A percentile compares a stretch with the other conserved stretches of the same genome.
phyloP scores from a whole-genome alignment of 2,113 vertebrate species.

The Macaca nemestrina region DNA sequence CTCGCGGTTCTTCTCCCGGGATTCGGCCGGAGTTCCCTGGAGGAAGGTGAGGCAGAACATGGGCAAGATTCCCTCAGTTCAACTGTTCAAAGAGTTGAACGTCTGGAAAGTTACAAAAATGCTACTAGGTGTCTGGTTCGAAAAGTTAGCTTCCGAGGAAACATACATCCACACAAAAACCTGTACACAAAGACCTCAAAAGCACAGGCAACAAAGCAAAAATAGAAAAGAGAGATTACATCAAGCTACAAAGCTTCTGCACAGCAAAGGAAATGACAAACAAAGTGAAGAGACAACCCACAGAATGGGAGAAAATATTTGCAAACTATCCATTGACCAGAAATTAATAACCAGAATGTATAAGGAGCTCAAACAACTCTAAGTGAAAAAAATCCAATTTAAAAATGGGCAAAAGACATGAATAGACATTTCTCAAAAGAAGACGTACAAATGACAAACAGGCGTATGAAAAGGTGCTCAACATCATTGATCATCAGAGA shows the following conservation, averaged over 20 bases:
- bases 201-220: background rate
- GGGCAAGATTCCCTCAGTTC: background rate
- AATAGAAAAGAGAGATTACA: background rate
- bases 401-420: background rate
- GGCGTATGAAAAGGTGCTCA: background rate
- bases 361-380: background rate
- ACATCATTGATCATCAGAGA: background rate
- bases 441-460: background rate
- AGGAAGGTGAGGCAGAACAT: background rate
- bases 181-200: background rate
- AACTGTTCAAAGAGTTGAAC: background rate
- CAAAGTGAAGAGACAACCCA: background rate
- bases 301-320: background rate
- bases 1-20: constrained; percentile 85
- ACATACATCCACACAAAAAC: background rate
- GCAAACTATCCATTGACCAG: background rate
- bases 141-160: background rate
- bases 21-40: constrained; percentile 87
- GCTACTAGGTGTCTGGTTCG: background rate
- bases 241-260: background rate
- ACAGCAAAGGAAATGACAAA: background rate
- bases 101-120: background rate
- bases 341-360: background rate
- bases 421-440: background rate
- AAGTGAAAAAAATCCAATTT: no score